A percentile compares a stretch with the other conserved stretches of the same genome.
Evolutionary conservation across 2,113 vertebrate species (phyloP).

Genomic region (Ifrita kowaldi): DNA sequence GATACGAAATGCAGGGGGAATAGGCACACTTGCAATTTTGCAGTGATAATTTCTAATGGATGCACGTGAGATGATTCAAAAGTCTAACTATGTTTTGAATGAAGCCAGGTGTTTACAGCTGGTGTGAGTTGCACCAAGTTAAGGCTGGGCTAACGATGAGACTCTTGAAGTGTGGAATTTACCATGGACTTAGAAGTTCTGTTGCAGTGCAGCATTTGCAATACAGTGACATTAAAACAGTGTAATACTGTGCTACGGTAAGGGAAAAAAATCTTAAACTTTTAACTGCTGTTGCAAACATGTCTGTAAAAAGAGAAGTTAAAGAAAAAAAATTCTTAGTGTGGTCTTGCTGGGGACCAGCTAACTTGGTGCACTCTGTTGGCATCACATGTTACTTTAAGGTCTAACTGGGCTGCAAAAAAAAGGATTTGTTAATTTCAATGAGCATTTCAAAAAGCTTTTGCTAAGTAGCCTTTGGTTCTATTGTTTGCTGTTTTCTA

Average conservation of each 20-base stretch:
- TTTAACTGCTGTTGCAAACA: background rate
- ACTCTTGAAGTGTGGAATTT: background rate
- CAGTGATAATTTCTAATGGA: background rate
- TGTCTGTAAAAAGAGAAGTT: background rate
- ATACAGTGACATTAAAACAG: background rate
- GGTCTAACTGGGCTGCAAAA: background rate
- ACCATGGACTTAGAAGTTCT: background rate
- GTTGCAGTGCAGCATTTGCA: background rate
- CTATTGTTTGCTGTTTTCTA: background rate
- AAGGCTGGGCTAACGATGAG: background rate
- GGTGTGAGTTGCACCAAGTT: background rate
- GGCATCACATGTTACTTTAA: background rate
- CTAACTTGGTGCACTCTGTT: conserved; percentile 30
- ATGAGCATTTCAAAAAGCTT: background rate
- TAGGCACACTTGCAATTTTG: background rate
- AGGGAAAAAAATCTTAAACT: background rate
- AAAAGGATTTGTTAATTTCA: background rate
- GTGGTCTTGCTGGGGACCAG: background rate
- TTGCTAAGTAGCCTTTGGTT: background rate
- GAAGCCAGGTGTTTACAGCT: background rate
- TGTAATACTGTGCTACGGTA: background rate
- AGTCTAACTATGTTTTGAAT: background rate
- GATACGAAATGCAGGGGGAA: background rate
- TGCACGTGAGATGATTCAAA: background rate
- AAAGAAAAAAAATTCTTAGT: background rate